Base-by-base conservation (phyloP, 2,888 invertebrate genomes). In the Eupithecia pulchellata region DNA sequence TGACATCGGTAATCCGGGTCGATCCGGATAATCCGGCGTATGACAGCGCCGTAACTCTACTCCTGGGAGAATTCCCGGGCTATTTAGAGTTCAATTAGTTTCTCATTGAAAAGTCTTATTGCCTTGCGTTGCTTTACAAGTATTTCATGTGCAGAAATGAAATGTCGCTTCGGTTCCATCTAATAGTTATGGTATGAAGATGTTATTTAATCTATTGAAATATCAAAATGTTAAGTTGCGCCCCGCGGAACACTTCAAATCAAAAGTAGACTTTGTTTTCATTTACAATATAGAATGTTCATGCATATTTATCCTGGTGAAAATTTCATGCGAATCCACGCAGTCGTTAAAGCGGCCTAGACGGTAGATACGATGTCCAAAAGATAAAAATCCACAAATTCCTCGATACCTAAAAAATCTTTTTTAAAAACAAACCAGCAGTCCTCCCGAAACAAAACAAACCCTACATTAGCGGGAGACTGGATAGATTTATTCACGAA, bases 401-500 rank as follows among this genome's bases (percentile, higher is more conserved):
- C 25, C 52, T 52, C 11, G 13, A 13, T 25, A 25, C 9, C 4
- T 1, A 0, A 25, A 52, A 52, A 52, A 52, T 20, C 11, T 3
- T 13, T 57, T 30, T 13, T 60, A n/a, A 60, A 32, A 60, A 32
- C 60, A 60, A 60, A 32, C n/a, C 29, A 36, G 36, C 4, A 36
- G 8, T 17, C 29, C 57, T 57, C 25, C 25, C 34, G 14, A 72
- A 77, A 72, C 64, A 73, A 76, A 76, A 71, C 64, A 69, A 75
- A 60, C 67, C 68, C 68, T 68, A 73, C 73, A 75, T 75, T 75
- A 75, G 69, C 69, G 60, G 61, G 68, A 69, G 69, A 42, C 64
- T 66, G 78, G 77, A 81, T 66, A 79, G 77, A 81, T 83, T 81
- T 84, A 85, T 82, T 73, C 76, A 78, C 71, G 55, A 79, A 75